These are phyloP conservation scores for Stegostoma tigrinum DNA, from an alignment of 2,113 vertebrate genomes.

Conservation along the genomic window DNA sequence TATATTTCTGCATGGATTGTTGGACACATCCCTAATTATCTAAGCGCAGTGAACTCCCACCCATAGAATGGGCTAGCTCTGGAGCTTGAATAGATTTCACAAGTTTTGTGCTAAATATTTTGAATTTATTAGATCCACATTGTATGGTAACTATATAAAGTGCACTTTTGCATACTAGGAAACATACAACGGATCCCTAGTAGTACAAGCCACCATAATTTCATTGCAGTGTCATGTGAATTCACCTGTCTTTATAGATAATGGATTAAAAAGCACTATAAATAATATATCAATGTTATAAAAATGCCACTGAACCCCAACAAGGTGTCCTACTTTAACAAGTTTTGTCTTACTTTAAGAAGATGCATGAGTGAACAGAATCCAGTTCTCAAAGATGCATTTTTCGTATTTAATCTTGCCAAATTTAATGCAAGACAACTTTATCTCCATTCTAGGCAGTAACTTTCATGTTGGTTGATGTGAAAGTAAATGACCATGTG, in stretches of 20 bases:
- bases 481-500: neutral
- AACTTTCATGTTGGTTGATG: neutral
- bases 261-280: neutral
- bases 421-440: neutral
- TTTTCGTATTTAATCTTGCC: neutral
- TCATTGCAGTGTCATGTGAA: neutral
- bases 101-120: neutral
- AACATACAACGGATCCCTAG: neutral
- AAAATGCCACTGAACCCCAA: neutral
- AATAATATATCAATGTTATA: neutral
- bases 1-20: neutral
- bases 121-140: neutral
- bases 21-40: neutral
- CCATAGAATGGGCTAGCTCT: neutral
- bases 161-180: neutral
- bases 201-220: neutral
- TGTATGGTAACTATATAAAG: neutral
- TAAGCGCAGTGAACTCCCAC: neutral
- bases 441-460: neutral
- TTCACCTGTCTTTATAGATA: neutral
- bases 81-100: neutral
- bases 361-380: neutral
- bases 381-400: neutral
- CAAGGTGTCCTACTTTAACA: neutral
- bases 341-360: neutral